Percentiles rank a stretch among this genome's conserved stretches.
Conservation (phyloP, 2,113 vertebrate species). For the Catharus bicknelli region DNA sequence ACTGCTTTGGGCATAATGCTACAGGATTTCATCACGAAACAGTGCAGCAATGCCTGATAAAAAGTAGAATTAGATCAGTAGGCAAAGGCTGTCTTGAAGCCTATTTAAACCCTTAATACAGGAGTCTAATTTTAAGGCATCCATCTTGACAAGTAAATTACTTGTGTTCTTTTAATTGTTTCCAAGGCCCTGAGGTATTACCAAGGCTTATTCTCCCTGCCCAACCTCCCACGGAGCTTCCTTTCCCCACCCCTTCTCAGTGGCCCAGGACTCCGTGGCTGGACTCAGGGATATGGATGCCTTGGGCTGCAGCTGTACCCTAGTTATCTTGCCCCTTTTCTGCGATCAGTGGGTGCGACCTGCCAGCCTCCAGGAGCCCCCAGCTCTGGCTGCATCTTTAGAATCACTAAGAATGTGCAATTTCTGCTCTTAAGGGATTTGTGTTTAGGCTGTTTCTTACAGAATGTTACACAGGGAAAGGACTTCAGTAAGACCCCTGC, state of each 20-base stretch:
- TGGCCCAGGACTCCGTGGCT: not conserved
- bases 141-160: not conserved
- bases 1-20: not conserved
- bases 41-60: not conserved
- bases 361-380: not conserved
- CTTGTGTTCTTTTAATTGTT: not conserved
- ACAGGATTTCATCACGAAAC: not conserved
- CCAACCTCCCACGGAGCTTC: not conserved
- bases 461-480: not conserved
- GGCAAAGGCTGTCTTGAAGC: not conserved
- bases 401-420: not conserved
- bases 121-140: not conserved
- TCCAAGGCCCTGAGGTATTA: not conserved
- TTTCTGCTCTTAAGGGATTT: not conserved
- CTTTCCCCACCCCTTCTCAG: accelerated
- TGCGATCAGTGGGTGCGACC: not conserved
- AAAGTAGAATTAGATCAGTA: not conserved
- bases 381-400: not conserved
- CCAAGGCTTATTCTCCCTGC: not conserved
- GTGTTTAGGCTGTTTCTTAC: not conserved
- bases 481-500: not conserved
- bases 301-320: not conserved
- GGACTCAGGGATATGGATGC: accelerated
- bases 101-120: not conserved
- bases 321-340: not conserved